phyloP scores from a whole-genome alignment of 2,797 vertebrate genomes.

The Coilia nasus region DNA sequence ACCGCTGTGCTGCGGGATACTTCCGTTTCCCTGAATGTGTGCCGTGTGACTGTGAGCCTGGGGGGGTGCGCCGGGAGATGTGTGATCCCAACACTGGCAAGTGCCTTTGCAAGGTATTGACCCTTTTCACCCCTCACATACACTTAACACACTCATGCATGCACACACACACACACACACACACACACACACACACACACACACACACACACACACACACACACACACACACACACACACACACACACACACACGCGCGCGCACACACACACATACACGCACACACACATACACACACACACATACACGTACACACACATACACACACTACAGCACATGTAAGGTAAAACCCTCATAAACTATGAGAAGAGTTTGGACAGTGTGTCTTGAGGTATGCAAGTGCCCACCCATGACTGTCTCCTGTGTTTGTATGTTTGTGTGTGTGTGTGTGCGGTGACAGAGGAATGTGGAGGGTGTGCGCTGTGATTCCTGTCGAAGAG shows the following conservation, averaged over 20 bases:
- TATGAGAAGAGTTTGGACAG: not conserved
- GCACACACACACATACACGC: not conserved
- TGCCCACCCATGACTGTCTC: not conserved
- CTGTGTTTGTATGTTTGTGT: not conserved
- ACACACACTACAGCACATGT: not conserved
- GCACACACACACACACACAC: too few species aligned
- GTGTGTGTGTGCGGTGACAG: constrained; percentile 64
- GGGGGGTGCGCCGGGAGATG: constrained; percentile 76
- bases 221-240: not conserved
- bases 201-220: not conserved
- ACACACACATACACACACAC: not conserved
- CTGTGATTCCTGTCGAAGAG: constrained; percentile 81
- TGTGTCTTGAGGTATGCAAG: not conserved
- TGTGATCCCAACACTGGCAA: constrained; percentile 83
- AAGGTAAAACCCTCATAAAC: not conserved
- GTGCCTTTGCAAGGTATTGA: constrained; percentile 90
- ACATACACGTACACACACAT: not conserved
- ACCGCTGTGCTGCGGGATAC: constrained; percentile 83
- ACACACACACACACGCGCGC: not conserved
- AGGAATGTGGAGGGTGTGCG: constrained; percentile 83
- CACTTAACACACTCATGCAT: not conserved
- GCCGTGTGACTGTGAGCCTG: constrained; percentile 79
- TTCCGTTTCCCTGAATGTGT: constrained; percentile 84
- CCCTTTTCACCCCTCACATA: not conserved
- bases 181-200: not conserved